A percentile compares a stretch with the other conserved stretches of the same genome.
These are phyloP conservation scores for Apotomis turbidana DNA, from an alignment of 2,888 invertebrate species.

Conservation along the genomic window DNA sequence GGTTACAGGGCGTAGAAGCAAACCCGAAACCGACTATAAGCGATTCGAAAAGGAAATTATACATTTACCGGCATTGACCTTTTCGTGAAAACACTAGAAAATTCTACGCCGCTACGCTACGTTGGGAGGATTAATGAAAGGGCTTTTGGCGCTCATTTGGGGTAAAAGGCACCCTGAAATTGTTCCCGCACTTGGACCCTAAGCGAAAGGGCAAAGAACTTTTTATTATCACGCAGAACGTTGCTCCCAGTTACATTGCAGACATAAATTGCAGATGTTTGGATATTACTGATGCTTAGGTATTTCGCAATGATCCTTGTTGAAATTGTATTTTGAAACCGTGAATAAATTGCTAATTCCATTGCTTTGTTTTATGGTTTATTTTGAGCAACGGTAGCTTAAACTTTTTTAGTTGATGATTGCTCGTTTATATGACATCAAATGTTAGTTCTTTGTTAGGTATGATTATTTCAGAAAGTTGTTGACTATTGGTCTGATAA, in stretches of 20 bases:
- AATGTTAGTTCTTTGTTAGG: neutral
- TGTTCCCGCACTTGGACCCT: conserved; percentile 15
- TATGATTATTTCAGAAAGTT: neutral
- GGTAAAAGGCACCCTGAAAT: conserved; percentile 15
- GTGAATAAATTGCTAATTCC: conserved; percentile 26
- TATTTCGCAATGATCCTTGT: conserved; percentile 12
- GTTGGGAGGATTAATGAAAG: conserved; percentile 13
- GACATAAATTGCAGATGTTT: conserved; percentile 10
- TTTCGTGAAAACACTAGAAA: conserved; percentile 3
- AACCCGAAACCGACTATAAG: conserved; percentile 5
- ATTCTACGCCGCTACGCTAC: neutral
- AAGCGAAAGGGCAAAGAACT: conserved; percentile 28
- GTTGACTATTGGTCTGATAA: neutral
- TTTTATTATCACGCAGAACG: conserved; percentile 1
- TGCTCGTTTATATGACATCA: no score
- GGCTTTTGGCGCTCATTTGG: conserved; percentile 20
- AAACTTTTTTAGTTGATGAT: neutral
- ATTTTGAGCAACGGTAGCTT: conserved; percentile 16
- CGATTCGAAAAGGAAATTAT: conserved; percentile 31
- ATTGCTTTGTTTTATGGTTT: conserved; percentile 20
- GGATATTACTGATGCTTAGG: neutral
- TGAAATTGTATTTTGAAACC: conserved; percentile 22
- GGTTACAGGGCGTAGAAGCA: conserved; percentile 26
- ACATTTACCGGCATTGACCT: conserved; percentile 33
- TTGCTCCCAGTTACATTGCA: neutral